Conservation (phyloP, 2,888 invertebrate species). For the Trissonchulus sp. region DNA sequence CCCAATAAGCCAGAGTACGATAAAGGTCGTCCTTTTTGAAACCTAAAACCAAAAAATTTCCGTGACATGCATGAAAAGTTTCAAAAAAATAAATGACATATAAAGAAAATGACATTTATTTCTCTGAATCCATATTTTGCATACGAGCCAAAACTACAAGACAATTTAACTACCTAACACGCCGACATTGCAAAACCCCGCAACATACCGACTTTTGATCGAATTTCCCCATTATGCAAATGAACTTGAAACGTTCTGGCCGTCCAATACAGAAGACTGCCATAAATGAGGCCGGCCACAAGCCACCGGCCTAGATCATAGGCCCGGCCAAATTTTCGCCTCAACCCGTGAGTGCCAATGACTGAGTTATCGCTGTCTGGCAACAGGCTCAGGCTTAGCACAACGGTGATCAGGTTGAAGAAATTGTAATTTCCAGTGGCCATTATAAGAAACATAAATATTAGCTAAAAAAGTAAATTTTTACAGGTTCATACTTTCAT, state of each 20-base stretch:
- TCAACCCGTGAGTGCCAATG: background rate
- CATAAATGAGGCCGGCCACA: background rate
- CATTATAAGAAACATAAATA: conserved; percentile 65
- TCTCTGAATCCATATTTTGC: too few relatives aligned
- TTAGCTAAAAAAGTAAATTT: conserved; percentile 59
- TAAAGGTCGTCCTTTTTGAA: conserved; percentile 50
- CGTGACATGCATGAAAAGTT: too few relatives aligned
- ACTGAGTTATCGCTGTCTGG: conserved; percentile 62
- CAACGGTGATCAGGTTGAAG: conserved; percentile 65
- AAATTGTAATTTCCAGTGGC: conserved; percentile 71
- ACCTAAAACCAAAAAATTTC: conserved; percentile 45
- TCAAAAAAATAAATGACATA: too few relatives aligned
- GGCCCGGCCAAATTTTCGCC: background rate
- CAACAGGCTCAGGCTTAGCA: conserved; percentile 64
- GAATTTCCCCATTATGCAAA: too few relatives aligned
- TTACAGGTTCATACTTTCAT: too few relatives aligned
- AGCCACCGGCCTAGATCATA: background rate
- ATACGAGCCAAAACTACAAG: too few relatives aligned
- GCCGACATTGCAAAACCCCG: too few relatives aligned
- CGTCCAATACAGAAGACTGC: background rate
- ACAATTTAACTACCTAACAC: too few relatives aligned
- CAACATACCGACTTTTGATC: too few relatives aligned
- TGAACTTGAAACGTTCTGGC: too few relatives aligned
- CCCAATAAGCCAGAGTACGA: conserved; percentile 49
- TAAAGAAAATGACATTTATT: too few relatives aligned